phyloP scores from a whole-genome alignment of 1,140 invertebrate species.

The Trachelipus rathkii region DNA sequence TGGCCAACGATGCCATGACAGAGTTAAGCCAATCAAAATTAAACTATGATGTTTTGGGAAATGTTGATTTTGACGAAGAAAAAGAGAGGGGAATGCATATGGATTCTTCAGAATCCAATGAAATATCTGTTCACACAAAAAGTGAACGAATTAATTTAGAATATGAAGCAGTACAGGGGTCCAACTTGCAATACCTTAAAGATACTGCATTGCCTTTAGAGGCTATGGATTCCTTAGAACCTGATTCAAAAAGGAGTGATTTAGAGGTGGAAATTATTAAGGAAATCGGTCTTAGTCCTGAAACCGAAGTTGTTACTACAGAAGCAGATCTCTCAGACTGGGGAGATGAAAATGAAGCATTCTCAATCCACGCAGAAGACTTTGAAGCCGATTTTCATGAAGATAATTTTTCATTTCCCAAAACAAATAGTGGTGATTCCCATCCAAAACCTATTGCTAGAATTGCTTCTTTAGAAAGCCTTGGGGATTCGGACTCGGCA shows the following conservation, averaged over 20 bases:
- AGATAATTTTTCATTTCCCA: background rate
- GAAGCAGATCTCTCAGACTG: slow-evolving; percentile 81
- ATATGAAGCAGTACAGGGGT: no score
- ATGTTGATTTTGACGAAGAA: no score
- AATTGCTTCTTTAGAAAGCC: slow-evolving; percentile 41
- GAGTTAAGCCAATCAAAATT: background rate
- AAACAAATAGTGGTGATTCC: background rate
- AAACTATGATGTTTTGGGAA: background rate
- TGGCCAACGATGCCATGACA: slow-evolving; percentile 5
- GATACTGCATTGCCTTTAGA: no score
- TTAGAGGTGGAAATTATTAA: slow-evolving; percentile 60
- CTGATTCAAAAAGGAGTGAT: no score
- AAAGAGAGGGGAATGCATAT: no score
- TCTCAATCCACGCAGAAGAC: slow-evolving; percentile 64
- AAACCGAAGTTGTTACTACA: slow-evolving; percentile 60
- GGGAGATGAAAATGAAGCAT: slow-evolving; percentile 65
- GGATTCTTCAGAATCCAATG: no score
- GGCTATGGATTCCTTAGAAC: no score
- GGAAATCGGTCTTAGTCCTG: slow-evolving; percentile 26
- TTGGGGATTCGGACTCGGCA: slow-evolving; percentile 40
- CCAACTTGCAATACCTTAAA: no score
- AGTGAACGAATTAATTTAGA: no score
- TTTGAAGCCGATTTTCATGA: slow-evolving; percentile 61
- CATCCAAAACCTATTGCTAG: slow-evolving; percentile 24
- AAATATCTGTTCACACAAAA: no score